Evolutionary conservation across 2,113 vertebrate genomes (phyloP), one percentile per base, ranked within the genome.

Genomic region (Brachyhypopomus occidentalis): DNA sequence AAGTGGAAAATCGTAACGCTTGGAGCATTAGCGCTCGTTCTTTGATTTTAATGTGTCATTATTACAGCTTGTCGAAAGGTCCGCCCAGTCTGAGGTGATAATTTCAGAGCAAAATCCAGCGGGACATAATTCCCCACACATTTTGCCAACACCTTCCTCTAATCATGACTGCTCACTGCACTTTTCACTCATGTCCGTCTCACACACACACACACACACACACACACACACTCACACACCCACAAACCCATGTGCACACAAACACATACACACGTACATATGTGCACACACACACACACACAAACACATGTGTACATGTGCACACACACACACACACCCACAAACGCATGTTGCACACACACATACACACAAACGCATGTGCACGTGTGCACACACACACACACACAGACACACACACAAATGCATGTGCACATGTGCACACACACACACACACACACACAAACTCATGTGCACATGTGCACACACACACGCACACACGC

Each of bases 31-130:
- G 48, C 23, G 56, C 56, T 71, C 80, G 27, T 38, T 27, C 11
- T 82, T 69, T 60, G 78, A 79, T 55, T 77, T 30, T 73, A 80
- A 85, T 83, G 74, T 80, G 73, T 72, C 78, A 77, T 85, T 85
- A 85, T 85, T 77, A 80, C 81, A 85, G 81, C 81, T 69, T 85
- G 77, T 67, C 25, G 23, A 74, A 55, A 80, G 77, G 75, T 75
- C 64, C 77, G 36, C 27, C 60, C 84, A 80, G 70, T 73, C 74
- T 73, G 48, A 72, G 64, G 71, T 59, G 48, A 66, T 85, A 20
- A 67, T 67, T 70, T 76, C 36, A 52, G 52, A 60, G 48, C 58
- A 72, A 59, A 48, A 48, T 66, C 56, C 60, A 55, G 27, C 72
- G 67, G 77, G 55, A 75, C 75, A 59, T 45, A 23, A 27, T 79